Evolutionary conservation across 1,140 invertebrate genomes (phyloP).

Genomic region (Nasonia giraulti): DNA sequence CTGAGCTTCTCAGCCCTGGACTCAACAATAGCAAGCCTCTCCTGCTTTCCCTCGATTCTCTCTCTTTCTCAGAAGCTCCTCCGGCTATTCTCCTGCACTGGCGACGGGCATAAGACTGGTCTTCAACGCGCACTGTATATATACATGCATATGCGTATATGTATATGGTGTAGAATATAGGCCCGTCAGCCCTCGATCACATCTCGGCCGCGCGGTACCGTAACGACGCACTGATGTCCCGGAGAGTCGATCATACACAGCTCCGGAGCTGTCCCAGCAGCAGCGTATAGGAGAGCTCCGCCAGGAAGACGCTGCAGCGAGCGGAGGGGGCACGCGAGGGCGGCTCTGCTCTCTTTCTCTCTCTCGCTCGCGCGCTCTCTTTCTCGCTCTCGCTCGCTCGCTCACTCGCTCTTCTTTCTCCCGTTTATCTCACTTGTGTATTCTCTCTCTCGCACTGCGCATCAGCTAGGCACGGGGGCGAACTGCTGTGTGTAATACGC

Average conservation of each 20-base stretch:
- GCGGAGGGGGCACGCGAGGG: neutral
- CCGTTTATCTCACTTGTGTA: neutral
- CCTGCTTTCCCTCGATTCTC: neutral
- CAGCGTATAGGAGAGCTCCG: neutral
- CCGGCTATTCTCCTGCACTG: neutral
- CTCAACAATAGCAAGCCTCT: neutral
- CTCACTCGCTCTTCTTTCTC: neutral
- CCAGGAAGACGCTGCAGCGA: constrained; percentile 2
- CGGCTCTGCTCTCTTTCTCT: neutral
- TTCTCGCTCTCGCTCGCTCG: neutral
- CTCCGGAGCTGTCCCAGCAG: constrained; percentile 10
- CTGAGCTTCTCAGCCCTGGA: neutral
- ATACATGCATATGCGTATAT: constrained; percentile 8
- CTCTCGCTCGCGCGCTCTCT: neutral
- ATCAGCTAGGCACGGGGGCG: neutral
- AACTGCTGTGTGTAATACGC: neutral
- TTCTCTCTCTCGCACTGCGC: neutral
- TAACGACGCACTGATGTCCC: neutral
- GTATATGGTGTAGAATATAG: neutral
- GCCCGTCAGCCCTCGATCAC: constrained; percentile 4
- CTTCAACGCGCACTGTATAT: constrained; percentile 20
- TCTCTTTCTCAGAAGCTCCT: neutral
- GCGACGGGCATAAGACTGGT: constrained; percentile 14
- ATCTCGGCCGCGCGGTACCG: constrained; percentile 6
- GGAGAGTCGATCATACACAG: neutral